Evolutionary conservation across 2,113 vertebrate species (phyloP).

Genomic region (Pongo pygmaeus): DNA sequence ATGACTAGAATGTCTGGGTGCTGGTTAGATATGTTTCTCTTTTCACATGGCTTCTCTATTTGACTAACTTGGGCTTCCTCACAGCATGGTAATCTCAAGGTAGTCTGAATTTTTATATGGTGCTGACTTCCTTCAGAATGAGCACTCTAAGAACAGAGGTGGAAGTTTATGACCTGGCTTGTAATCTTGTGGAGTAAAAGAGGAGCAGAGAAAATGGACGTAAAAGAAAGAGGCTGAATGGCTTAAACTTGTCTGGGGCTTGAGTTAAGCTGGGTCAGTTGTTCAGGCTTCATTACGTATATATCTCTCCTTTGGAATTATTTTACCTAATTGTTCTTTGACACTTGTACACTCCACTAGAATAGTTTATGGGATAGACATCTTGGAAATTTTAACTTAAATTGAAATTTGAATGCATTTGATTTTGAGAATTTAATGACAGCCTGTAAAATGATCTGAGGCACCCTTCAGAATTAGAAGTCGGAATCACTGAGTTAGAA

Average conservation of each 20-base stretch:
- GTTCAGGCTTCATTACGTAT: background rate
- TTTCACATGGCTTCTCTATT: background rate
- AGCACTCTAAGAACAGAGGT: background rate
- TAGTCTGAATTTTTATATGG: background rate
- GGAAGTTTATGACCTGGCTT: conserved; percentile 2
- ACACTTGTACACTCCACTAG: background rate
- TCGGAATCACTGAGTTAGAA: background rate
- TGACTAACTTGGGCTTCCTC: background rate
- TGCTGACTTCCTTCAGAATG: background rate
- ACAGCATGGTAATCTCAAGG: background rate
- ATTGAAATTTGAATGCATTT: conserved; percentile 18
- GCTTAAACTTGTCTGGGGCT: background rate
- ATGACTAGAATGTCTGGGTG: background rate
- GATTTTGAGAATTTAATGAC: conserved; percentile 23
- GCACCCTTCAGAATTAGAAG: background rate
- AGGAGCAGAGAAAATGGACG: background rate
- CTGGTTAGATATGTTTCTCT: background rate
- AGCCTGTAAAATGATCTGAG: background rate
- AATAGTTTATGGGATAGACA: background rate
- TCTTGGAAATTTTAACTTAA: conserved; percentile 3
- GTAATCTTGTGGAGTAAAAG: background rate
- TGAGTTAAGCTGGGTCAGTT: background rate
- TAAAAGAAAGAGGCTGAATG: background rate
- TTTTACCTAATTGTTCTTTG: background rate
- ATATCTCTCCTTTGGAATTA: background rate